Evolutionary conservation across 2,113 vertebrate genomes (phyloP).

Genomic region (Eulemur rufifrons): DNA sequence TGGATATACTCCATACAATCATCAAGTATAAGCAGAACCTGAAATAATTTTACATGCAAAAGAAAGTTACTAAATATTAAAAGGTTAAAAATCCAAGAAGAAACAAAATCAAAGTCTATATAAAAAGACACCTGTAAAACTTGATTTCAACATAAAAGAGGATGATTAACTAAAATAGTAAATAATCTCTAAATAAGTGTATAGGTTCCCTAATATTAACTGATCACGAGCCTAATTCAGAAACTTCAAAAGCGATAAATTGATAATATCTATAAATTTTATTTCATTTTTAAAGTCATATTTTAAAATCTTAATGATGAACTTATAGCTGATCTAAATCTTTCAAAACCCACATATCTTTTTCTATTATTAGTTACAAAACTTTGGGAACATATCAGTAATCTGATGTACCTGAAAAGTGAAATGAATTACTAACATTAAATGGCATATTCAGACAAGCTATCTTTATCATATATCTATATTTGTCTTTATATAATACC

Average conservation of each 20-base stretch:
- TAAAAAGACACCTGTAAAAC: not conserved
- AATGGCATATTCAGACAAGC: slow-evolving; percentile 47
- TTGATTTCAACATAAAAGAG: not conserved
- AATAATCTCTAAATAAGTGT: not conserved
- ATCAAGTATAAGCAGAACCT: not conserved
- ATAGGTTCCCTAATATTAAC: not conserved
- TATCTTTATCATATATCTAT: slow-evolving; percentile 27
- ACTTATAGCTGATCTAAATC: slow-evolving; percentile 50
- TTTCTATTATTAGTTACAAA: slow-evolving; percentile 60
- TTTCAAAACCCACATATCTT: slow-evolving; percentile 47
- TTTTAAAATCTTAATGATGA: slow-evolving; percentile 53
- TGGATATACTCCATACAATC: not conserved
- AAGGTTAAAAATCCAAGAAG: slow-evolving; percentile 1
- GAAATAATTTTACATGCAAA: not conserved
- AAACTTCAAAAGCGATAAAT: not conserved
- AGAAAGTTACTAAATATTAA: not conserved
- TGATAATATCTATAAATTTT: slow-evolving; percentile 26
- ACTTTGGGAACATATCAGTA: slow-evolving; percentile 53
- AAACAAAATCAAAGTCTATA: not conserved
- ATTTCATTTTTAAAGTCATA: slow-evolving; percentile 38
- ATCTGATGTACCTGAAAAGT: slow-evolving; percentile 58
- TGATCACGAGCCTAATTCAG: not conserved
- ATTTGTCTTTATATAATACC: slow-evolving; percentile 53
- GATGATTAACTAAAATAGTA: not conserved
- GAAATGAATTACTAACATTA: slow-evolving; percentile 59